Conservation (phyloP, 2,797 vertebrate genomes). For the Sebastes hopkinsi region DNA sequence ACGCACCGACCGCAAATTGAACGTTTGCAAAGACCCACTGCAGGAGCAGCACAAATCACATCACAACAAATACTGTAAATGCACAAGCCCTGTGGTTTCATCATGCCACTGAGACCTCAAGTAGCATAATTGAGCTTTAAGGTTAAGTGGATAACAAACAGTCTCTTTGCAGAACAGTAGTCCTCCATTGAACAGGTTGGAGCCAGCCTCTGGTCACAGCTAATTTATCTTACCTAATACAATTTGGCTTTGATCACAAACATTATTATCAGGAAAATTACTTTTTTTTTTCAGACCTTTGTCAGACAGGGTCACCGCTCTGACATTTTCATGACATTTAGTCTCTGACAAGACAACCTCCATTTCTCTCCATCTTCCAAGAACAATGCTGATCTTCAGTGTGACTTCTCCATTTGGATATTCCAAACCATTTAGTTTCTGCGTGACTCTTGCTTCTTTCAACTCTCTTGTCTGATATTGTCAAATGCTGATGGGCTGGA, state of each 20-base stretch:
- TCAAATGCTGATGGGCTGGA: slow-evolving; percentile 61
- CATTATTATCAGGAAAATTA: slow-evolving; percentile 18
- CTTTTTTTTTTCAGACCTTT: slow-evolving; percentile 28
- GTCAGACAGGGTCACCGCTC: slow-evolving; percentile 11
- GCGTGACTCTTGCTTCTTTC: slow-evolving; percentile 29
- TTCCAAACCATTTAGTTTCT: slow-evolving; percentile 54
- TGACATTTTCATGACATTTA: slow-evolving; percentile 81
- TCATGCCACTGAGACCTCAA: background rate
- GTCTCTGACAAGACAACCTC: slow-evolving; percentile 39
- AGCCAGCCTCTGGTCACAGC: slow-evolving; percentile 12
- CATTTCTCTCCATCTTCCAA: slow-evolving; percentile 45
- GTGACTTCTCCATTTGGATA: slow-evolving; percentile 49
- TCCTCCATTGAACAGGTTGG: slow-evolving; percentile 4
- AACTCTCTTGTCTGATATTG: slow-evolving; percentile 53
- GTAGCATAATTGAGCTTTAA: slow-evolving; percentile 1
- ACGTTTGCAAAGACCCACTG: background rate
- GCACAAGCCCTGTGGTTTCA: background rate
- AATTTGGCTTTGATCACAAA: slow-evolving; percentile 11
- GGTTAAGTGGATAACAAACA: slow-evolving; percentile 42
- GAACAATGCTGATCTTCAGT: slow-evolving; percentile 54
- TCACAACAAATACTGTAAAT: background rate
- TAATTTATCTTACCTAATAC: slow-evolving; percentile 1
- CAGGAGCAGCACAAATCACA: background rate
- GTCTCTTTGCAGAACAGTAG: slow-evolving; percentile 3
- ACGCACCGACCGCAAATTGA: background rate